Conservation (phyloP, 2,888 invertebrate genomes). For the Sminthurides aquaticus region DNA sequence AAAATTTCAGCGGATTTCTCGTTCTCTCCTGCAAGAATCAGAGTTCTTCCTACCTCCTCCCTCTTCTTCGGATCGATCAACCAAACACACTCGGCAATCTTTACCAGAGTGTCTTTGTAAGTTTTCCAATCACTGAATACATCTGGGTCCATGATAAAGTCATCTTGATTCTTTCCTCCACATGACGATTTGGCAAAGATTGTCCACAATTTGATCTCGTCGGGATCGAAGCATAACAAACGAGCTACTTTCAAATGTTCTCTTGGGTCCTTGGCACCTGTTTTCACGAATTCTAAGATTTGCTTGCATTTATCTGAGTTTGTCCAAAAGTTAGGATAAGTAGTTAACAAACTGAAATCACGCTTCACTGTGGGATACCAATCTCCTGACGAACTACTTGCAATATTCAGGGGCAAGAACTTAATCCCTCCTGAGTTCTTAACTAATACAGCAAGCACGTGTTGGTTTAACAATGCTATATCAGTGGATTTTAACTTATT, state of each 20-base stretch:
- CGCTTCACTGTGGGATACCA: conserved; percentile 15
- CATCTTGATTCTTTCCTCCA: background rate
- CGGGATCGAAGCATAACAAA: conserved; percentile 16
- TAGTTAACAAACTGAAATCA: conserved; percentile 2
- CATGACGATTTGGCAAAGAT: conserved; percentile 19
- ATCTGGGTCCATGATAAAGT: conserved; percentile 8
- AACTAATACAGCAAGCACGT: conserved; percentile 34
- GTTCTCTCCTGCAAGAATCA: conserved; percentile 36
- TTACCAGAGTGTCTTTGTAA: conserved; percentile 38
- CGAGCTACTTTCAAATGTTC: background rate
- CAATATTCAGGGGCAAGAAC: conserved; percentile 30
- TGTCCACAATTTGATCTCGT: conserved; percentile 37
- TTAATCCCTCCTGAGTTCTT: conserved; percentile 34
- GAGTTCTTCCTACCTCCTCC: conserved; percentile 37
- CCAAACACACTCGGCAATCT: conserved; percentile 41
- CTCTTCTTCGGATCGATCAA: conserved; percentile 32
- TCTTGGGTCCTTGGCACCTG: background rate
- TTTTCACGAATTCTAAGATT: conserved; percentile 10
- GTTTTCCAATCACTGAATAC: conserved; percentile 23
- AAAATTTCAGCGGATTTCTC: conserved; percentile 41
- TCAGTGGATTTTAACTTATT: conserved; percentile 33
- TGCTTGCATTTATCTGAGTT: conserved; percentile 8
- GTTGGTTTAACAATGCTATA: conserved; percentile 32
- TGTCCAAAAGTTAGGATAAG: conserved; percentile 14
- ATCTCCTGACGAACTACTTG: conserved; percentile 8